Evolutionary conservation across 2,888 invertebrate genomes (phyloP), one percentile per base, ranked within the genome.

Genomic region (Odontomyia ornata): DNA sequence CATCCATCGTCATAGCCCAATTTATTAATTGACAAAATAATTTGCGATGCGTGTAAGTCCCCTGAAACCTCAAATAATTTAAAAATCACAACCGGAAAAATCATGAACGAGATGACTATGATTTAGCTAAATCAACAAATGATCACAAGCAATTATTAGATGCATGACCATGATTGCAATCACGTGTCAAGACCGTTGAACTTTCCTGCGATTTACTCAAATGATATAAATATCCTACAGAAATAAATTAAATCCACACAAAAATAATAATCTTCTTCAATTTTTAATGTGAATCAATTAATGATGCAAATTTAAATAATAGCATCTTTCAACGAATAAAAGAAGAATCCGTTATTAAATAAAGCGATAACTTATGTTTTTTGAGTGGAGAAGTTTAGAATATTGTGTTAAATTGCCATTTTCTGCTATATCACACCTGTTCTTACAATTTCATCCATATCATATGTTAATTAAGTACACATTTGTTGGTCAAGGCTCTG

Each of bases 21-120:
- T 72, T 72, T 56, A 72, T 72, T 72, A 72, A 72, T 72, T 72
- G 52, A 18, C n/a, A 18, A 56, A 67, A 67, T 67, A 30, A 56
- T 56, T 72, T 23, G 13, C 23, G 47, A n/a, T 47, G 47, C 2
- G 25, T 7, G 46, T 47, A 46, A 47, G n/a, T 71, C 27, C 21
- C 43, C 18, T 5, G 21, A 60, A 60, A 4, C 3, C 11, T 5
- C 5, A 27, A 64, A 30, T 28, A 21, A 7, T n/a, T 5, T n/a
- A 21, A 65, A 18, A 65, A 36, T 30, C 5, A 28, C 15, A 23
- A 72, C 71, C 28, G 56, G 0, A 72, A 7, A 72, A 28, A 0
- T 36, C 18, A 18, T 3, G 3, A 18, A n/a, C 36, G 5, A 5
- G 21, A 65, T 18, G 56, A 28, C 36, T 52, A 72, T 72, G 52